phyloP scores from a whole-genome alignment of 2,797 vertebrate species.

The Hoplostethus atlanticus region DNA sequence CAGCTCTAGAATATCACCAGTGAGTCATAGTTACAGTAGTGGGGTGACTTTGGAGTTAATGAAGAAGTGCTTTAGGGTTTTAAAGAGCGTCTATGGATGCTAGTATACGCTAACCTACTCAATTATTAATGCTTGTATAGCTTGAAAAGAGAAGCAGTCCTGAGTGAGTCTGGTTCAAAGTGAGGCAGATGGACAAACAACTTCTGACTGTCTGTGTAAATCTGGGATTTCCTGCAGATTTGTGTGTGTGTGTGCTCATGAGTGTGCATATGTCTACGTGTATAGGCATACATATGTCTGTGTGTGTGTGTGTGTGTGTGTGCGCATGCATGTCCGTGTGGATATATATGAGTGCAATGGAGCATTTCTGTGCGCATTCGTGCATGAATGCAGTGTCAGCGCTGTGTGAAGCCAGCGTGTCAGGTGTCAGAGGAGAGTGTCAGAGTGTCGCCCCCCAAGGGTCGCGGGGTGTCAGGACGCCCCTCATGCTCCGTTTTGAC shows the following conservation, averaged over 20 bases:
- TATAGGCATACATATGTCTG: not conserved
- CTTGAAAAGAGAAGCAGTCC: slow-evolving; percentile 45
- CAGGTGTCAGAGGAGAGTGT: slow-evolving; percentile 70
- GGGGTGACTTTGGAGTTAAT: slow-evolving; percentile 28
- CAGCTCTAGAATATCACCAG: not conserved
- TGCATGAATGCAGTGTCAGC: slow-evolving; percentile 44
- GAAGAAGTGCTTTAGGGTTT: slow-evolving; percentile 19
- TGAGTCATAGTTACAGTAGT: slow-evolving; percentile 1
- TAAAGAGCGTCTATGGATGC: slow-evolving; percentile 9
- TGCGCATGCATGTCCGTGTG: slow-evolving; percentile 4
- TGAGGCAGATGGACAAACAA: slow-evolving; percentile 65
- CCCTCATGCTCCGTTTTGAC: slow-evolving; percentile 64
- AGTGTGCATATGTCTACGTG: slow-evolving; percentile 1
- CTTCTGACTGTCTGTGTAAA: slow-evolving; percentile 36
- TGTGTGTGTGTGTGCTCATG: not conserved
- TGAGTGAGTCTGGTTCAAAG: slow-evolving; percentile 49
- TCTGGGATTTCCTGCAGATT: slow-evolving; percentile 25
- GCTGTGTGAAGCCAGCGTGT: slow-evolving; percentile 64
- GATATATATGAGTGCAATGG: slow-evolving; percentile 3
- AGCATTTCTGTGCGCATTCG: slow-evolving; percentile 6
- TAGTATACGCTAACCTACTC: slow-evolving; percentile 18
- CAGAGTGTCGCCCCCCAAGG: slow-evolving; percentile 56
- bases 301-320: not conserved
- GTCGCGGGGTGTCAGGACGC: slow-evolving; percentile 51
- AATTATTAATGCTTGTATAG: slow-evolving; percentile 51